phyloP scores from a whole-genome alignment of 2,888 invertebrate species.

The Hypena proboscidalis region DNA sequence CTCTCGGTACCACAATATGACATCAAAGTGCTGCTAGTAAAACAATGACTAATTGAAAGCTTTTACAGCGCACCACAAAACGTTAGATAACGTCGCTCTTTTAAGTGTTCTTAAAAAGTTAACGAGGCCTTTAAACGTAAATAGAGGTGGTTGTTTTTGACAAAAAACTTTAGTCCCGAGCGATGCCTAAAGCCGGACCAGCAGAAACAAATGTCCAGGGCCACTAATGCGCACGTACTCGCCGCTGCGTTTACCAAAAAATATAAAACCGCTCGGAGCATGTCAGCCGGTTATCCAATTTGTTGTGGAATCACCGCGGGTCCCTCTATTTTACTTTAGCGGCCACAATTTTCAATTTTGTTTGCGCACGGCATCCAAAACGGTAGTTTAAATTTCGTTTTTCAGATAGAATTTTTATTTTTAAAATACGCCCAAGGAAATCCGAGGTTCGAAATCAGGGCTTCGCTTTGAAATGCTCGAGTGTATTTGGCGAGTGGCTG shows the following conservation, averaged over 20 bases:
- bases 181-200: not conserved
- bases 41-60: constrained; percentile 4
- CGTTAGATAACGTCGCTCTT: not conserved
- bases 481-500: constrained; percentile 49
- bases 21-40: not conserved
- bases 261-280: constrained; percentile 31
- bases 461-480: constrained; percentile 59
- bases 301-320: constrained; percentile 29
- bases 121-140: constrained; percentile 7
- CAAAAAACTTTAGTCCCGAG: constrained; percentile 3
- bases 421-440: constrained; percentile 47
- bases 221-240: constrained; percentile 3
- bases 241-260: constrained; percentile 17
- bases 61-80: constrained; percentile 3
- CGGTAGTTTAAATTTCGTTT: constrained; percentile 58
- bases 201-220: not conserved
- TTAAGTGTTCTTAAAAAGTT: constrained; percentile 7
- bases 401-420: constrained; percentile 59
- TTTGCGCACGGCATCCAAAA: constrained; percentile 51
- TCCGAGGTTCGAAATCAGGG: constrained; percentile 65
- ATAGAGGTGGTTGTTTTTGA: constrained; percentile 3
- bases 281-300: constrained; percentile 39
- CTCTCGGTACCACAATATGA: not conserved
- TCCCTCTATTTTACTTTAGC: constrained; percentile 41
- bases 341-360: constrained; percentile 50